Base-by-base conservation (phyloP, 2,113 vertebrate genomes). In the Patagioenas fasciata region DNA sequence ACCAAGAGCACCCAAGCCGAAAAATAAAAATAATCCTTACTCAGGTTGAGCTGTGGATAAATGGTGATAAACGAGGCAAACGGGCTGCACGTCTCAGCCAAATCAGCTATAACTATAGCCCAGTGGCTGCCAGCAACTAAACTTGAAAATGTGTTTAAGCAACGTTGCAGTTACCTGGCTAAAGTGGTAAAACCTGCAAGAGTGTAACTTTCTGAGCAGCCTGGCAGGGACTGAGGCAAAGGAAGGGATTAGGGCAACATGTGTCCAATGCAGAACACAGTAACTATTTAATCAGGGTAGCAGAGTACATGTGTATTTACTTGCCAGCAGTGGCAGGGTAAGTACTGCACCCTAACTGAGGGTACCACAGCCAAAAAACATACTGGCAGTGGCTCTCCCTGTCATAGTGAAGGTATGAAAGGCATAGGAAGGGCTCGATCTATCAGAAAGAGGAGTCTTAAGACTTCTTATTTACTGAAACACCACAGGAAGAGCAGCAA, bases 401-500 rank as follows among this genome's bases (percentile, higher is more conserved):
- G 23, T 47, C 61, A 26, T 11, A 85, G 83, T 23, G 12, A 80
- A 70, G 87, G 16, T 62, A 53, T 58, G 60, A 23, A 47, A 66
- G 64, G 61, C 93, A 91, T 4, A 44, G 73, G 51, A 57, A 38
- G 61, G 38, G 77, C 85, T 90, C 38, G 5, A 7, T 69, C 74
- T 82, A 61, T 83, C 78, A 85, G 36, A 73, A 65, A 62, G 93
- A 95, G 78, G 48, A 71, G 56, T 58, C 54, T 16, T 16, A 32
- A 77, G 40, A 15, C 53, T 47, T 25, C 36, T 69, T 19, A 54
- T 15, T 48, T 75, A 86, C 86, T 86, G 90, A 91, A 91, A 67
- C 92, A 74, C 89, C 93, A 84, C 47, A 74, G 93, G 70, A 96
- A 72, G 11, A 57, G 86, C 40, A 89, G 88, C 69, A 93, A 71